These are phyloP conservation scores for Paraescarpia echinospica DNA, from an alignment of 1,140 invertebrate genomes.

Conservation along the genomic window DNA sequence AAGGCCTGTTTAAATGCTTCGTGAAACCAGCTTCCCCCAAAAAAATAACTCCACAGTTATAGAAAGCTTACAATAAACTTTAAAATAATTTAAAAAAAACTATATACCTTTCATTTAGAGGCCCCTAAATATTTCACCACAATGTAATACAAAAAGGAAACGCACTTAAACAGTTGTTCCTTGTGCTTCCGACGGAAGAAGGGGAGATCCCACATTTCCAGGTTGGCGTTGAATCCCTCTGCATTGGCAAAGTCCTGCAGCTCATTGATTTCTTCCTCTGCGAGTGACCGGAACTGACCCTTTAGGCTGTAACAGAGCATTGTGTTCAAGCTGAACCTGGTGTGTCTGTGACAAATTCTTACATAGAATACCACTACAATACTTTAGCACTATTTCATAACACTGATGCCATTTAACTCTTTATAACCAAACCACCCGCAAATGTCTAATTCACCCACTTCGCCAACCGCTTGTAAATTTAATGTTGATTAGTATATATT, in stretches of 20 bases:
- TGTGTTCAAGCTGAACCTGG: slow-evolving; percentile 55
- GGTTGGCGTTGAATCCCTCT: slow-evolving; percentile 69
- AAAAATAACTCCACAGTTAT: too few relatives aligned
- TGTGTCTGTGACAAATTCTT: background rate
- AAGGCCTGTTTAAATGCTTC: too few relatives aligned
- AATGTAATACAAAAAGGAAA: background rate
- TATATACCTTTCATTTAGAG: too few relatives aligned
- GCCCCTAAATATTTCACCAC: background rate
- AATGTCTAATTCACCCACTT: too few relatives aligned
- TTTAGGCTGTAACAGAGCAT: slow-evolving; percentile 30
- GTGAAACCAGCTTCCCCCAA: too few relatives aligned
- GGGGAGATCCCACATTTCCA: slow-evolving; percentile 82
- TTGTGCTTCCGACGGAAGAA: slow-evolving; percentile 77
- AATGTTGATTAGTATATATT: too few relatives aligned
- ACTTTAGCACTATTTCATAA: slow-evolving; percentile 11
- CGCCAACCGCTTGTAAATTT: too few relatives aligned
- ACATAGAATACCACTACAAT: slow-evolving; percentile 28
- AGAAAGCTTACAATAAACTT: too few relatives aligned
- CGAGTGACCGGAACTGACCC: slow-evolving; percentile 64
- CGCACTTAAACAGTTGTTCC: slow-evolving; percentile 60
- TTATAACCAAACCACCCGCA: too few relatives aligned
- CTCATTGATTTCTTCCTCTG: slow-evolving; percentile 73
- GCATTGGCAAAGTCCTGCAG: slow-evolving; percentile 76
- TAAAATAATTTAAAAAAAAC: too few relatives aligned
- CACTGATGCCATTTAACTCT: too few relatives aligned